Percentiles rank a stretch among this genome's conserved stretches.
Evolutionary conservation across 2,888 invertebrate genomes (phyloP).

Genomic region (Leptopilina drosophilae): DNA sequence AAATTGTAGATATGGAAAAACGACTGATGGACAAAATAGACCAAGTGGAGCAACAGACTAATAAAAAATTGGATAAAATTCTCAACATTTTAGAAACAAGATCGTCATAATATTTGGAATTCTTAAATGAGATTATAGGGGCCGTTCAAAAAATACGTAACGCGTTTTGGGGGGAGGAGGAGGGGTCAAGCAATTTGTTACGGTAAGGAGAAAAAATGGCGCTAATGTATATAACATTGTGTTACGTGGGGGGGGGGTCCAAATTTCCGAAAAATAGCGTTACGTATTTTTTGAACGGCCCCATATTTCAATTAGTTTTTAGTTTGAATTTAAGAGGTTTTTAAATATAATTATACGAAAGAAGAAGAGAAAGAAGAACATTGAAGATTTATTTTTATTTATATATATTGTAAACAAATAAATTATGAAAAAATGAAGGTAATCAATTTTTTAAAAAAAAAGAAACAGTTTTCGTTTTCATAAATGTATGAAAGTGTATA

Average conservation of each 20-base stretch:
- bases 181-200: no score
- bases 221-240: no score
- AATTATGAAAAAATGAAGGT: neutral
- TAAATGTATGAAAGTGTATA: slow-evolving; percentile 30
- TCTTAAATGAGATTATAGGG: neutral
- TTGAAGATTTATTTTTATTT: neutral
- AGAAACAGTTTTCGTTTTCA: slow-evolving; percentile 1
- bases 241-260: no score
- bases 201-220: no score
- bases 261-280: no score
- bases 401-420: neutral
- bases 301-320: neutral
- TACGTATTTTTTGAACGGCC: no score
- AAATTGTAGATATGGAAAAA: slow-evolving; percentile 70
- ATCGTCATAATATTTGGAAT: neutral
- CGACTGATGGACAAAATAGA: slow-evolving; percentile 69
- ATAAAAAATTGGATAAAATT: slow-evolving; percentile 73
- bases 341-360: neutral
- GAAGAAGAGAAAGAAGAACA: neutral
- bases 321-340: neutral
- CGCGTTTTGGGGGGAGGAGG: no score
- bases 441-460: neutral
- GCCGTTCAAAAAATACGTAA: no score
- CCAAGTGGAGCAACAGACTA: slow-evolving; percentile 69
- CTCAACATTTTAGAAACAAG: slow-evolving; percentile 41